Conservation (phyloP, 2,888 invertebrate species). For the Antheraea assamensis region DNA sequence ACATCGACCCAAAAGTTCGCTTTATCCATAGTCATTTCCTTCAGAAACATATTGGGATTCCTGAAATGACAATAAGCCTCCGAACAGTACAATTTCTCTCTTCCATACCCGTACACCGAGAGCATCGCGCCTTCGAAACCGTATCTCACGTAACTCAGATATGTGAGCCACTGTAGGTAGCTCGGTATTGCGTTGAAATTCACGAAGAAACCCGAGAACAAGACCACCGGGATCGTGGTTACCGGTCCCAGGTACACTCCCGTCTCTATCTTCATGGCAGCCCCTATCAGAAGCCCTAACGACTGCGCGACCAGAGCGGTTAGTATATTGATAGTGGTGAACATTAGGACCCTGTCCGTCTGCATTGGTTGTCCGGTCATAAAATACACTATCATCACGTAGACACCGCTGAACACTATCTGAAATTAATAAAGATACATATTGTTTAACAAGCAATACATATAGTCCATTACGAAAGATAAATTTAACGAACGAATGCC, state of each 20-base stretch:
- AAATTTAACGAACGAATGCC: no score
- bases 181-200: constrained; percentile 95
- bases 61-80: constrained; percentile 92
- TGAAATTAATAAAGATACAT: constrained; percentile 61
- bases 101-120: constrained; percentile 93
- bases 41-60: constrained; percentile 90
- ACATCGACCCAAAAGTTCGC: constrained; percentile 92
- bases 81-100: constrained; percentile 91
- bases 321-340: constrained; percentile 87
- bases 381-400: constrained; percentile 95
- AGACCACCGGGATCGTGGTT: constrained; percentile 93
- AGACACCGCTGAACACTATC: constrained; percentile 93
- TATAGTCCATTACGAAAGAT: no score
- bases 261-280: constrained; percentile 93
- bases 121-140: constrained; percentile 97
- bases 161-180: constrained; percentile 94
- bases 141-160: constrained; percentile 93
- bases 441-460: background rate
- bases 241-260: constrained; percentile 93
- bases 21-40: constrained; percentile 92
- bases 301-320: constrained; percentile 96
- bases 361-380: constrained; percentile 98
- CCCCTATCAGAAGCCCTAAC: constrained; percentile 95
- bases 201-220: constrained; percentile 97
- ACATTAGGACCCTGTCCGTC: constrained; percentile 90